A percentile compares a stretch with the other conserved stretches of the same genome.
phyloP scores from a whole-genome alignment of 1,140 invertebrate genomes.

The Magallana angulata region DNA sequence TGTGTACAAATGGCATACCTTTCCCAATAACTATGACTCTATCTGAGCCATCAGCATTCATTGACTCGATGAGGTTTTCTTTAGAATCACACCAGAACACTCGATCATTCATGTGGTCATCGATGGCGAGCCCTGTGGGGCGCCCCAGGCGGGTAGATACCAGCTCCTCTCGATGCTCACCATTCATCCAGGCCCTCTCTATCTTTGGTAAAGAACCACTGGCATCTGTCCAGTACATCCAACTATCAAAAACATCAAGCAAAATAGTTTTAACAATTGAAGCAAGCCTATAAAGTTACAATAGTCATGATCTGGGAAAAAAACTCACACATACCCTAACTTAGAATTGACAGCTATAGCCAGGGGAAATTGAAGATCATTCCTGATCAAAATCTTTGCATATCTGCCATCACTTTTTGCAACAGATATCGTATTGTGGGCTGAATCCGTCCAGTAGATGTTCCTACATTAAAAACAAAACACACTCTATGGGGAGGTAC shows the following conservation, averaged over 20 bases:
- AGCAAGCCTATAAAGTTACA: not conserved
- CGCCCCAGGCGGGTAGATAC: slow-evolving; percentile 89
- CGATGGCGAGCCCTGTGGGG: slow-evolving; percentile 93
- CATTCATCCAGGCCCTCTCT: slow-evolving; percentile 93
- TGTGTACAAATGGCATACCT: slow-evolving; percentile 66
- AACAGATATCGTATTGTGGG: slow-evolving; percentile 88
- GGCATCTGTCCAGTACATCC: slow-evolving; percentile 94
- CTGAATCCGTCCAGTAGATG: slow-evolving; percentile 94
- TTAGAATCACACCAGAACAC: slow-evolving; percentile 98
- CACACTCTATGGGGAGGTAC: no score
- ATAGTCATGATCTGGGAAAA: not conserved
- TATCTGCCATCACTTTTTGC: slow-evolving; percentile 94
- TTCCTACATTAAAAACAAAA: slow-evolving; percentile 83
- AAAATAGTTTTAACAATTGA: not conserved
- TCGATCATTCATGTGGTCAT: slow-evolving; percentile 89
- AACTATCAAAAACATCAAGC: slow-evolving; percentile 81
- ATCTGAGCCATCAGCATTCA: slow-evolving; percentile 90
- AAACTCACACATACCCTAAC: slow-evolving; percentile 75
- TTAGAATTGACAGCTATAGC: slow-evolving; percentile 93
- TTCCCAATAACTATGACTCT: slow-evolving; percentile 87
- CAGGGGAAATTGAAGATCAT: slow-evolving; percentile 87
- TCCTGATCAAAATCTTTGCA: slow-evolving; percentile 85
- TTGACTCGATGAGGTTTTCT: slow-evolving; percentile 93
- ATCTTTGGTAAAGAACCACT: slow-evolving; percentile 86
- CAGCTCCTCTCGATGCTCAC: slow-evolving; percentile 89